Base-by-base conservation (phyloP, 2,797 vertebrate genomes). In the Pyrocephalus nanus region DNA sequence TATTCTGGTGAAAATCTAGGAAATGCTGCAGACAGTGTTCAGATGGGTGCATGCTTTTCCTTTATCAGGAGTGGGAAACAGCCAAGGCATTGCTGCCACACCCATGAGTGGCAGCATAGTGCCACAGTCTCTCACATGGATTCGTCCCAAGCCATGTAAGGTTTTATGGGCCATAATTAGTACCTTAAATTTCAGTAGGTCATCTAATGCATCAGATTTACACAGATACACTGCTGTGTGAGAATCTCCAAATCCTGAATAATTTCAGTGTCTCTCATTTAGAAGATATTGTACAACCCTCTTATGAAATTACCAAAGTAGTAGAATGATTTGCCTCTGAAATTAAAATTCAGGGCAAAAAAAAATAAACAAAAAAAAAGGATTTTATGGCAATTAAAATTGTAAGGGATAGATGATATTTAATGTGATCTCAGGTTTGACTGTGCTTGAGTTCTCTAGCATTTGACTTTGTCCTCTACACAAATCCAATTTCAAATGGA, bases 61-160 rank as follows among this genome's bases (percentile, higher is more conserved):
- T 72, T 69, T 84, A 32, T 13, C 34, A 57, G 38, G 45, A 64
- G 18, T 21, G 19, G 12, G n/a, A 76, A 93, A 77, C 7, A 70
- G 12, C 32, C 71, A 40, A 20, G 74, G 9, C 15, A 8, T 58
- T 85, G 12, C 36, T 83, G 42, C 22, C 40, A 26, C 36, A 50
- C 14, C 15, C 7, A 16, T 69, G 38, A 42, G 12, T 15, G 23
- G 3, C 19, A 38, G 11, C 0, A 0, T 67, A 74, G 6, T 1
- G 0, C 0, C 0, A 22, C 7, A 40, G 67, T 16, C 6, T 43
- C 45, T 64, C 36, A 60, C 47, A 15, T 19, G 11, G 43, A 47
- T 50, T 36, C 4, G 3, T 67, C 26, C 8, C 26, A 48, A 60
- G 16, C 2, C 29, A 40, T 55, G 20, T 29, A 67, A 74, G 7